Evolutionary conservation across 2,888 invertebrate species (phyloP), one percentile per base, ranked within the genome.

Genomic region (Acrobasis suavella): DNA sequence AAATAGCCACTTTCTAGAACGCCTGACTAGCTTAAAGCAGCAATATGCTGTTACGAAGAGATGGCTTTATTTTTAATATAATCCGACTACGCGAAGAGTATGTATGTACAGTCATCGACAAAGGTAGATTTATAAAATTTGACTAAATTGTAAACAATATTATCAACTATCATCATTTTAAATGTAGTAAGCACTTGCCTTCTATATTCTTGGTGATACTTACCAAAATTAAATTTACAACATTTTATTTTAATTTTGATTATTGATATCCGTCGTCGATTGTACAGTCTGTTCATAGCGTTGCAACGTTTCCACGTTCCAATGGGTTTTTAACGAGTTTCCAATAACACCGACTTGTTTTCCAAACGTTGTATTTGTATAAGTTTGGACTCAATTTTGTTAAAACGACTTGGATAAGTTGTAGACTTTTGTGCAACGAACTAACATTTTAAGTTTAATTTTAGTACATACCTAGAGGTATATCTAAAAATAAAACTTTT

Each of bases 241-340:
- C 32, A 32, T 6, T 8, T 32, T 7, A 32, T 32, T 32, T 7
- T 7, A 32, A 32, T 32, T 32, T 32, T 32, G 7, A 5, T 32
- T 7, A 7, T 32, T 7, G 2, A 32, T 32, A 32, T 32, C 32
- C 32, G 32, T 32, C 32, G 32, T 32, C 7, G 32, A 32, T 7
- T 32, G 32, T 32, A 46, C 58, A 9, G 16, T 37, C 9, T 58
- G 9, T 22, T 49, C 32, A 58, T 49, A 58, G 16, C 46, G 17
- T 42, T 58, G 15, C 37, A 16, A 37, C 9, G 14, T 60, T 63
- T 62, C 16, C 38, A 67, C 65, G 67, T 50, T 63, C 54, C 65
- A 62, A 68, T 66, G 65, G 37, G 63, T 65, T 66, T 67, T 64
- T 63, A 70, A 70, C 62, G 66, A 65, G 65, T 66, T 69, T 69